phyloP scores from a whole-genome alignment of 2,888 invertebrate species.

The Cantharis rufa region DNA sequence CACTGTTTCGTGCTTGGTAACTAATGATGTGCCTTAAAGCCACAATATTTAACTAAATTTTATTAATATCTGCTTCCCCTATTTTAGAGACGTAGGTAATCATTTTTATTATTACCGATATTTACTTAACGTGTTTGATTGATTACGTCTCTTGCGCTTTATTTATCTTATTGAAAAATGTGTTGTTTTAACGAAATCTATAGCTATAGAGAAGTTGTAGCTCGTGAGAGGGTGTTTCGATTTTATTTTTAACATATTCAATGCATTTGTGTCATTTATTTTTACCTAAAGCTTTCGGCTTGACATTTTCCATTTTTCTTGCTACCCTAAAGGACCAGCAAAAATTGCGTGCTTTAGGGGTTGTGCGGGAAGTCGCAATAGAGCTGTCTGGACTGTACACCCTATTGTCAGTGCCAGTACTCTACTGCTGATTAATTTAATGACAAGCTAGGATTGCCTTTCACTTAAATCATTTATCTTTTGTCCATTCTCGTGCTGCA shows the following conservation, averaged over 20 bases:
- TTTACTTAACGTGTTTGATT: not conserved
- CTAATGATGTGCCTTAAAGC: constrained; percentile 33
- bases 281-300: constrained; percentile 35
- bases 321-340: constrained; percentile 16
- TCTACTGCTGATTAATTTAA: constrained; percentile 46
- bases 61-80: not conserved
- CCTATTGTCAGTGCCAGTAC: constrained; percentile 45
- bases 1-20: constrained; percentile 33
- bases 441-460: constrained; percentile 47
- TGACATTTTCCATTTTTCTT: constrained; percentile 29
- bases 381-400: constrained; percentile 43
- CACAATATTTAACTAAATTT: constrained; percentile 12
- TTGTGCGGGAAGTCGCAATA: constrained; percentile 36
- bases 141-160: not conserved
- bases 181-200: not conserved
- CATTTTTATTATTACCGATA: not conserved
- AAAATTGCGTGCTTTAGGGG: constrained; percentile 18
- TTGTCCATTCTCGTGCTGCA: constrained; percentile 33
- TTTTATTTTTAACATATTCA: constrained; percentile 5
- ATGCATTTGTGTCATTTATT: constrained; percentile 36
- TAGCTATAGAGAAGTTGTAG: not conserved
- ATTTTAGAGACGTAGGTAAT: not conserved
- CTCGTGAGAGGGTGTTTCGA: not conserved
- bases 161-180: not conserved
- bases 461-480: constrained; percentile 45